Percentiles rank a stretch among this genome's conserved stretches.
These are phyloP conservation scores for Catamblyrhynchus diadema DNA, from an alignment of 2,797 vertebrate species.

Conservation along the genomic window DNA sequence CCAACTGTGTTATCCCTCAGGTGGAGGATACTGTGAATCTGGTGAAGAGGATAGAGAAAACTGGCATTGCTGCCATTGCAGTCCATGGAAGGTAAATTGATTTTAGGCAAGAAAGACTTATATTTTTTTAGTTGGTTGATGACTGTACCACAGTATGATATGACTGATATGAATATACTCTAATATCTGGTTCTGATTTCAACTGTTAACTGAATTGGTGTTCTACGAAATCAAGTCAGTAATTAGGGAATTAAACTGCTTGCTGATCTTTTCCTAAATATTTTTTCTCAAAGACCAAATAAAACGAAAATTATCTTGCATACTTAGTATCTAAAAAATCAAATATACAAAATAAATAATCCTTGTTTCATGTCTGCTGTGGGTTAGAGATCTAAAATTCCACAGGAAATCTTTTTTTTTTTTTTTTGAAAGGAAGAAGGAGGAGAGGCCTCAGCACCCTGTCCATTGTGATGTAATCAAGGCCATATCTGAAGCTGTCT, in stretches of 20 bases:
- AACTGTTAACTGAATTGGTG: background rate
- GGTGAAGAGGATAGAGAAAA: slow-evolving; percentile 88
- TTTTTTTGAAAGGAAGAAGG: slow-evolving; percentile 84
- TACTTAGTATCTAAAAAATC: background rate
- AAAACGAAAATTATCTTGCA: background rate
- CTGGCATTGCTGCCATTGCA: slow-evolving; percentile 89
- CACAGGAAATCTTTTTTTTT: background rate
- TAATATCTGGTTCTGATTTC: background rate
- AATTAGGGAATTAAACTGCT: background rate
- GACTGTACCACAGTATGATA: background rate
- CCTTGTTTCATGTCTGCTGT: background rate
- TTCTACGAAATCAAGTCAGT: background rate
- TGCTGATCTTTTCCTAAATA: background rate
- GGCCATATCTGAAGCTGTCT: slow-evolving; percentile 84
- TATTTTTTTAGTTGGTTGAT: background rate
- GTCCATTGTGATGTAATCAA: slow-evolving; percentile 90
- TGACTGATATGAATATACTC: background rate
- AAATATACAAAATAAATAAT: background rate
- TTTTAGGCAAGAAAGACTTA: background rate
- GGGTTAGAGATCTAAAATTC: background rate
- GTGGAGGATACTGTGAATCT: slow-evolving; percentile 87
- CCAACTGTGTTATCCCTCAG: slow-evolving; percentile 64
- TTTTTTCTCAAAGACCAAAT: background rate
- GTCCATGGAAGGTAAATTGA: slow-evolving; percentile 90
- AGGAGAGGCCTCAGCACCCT: slow-evolving; percentile 90